Conservation (phyloP, 2,113 vertebrate species). For the Elephantulus edwardii region DNA sequence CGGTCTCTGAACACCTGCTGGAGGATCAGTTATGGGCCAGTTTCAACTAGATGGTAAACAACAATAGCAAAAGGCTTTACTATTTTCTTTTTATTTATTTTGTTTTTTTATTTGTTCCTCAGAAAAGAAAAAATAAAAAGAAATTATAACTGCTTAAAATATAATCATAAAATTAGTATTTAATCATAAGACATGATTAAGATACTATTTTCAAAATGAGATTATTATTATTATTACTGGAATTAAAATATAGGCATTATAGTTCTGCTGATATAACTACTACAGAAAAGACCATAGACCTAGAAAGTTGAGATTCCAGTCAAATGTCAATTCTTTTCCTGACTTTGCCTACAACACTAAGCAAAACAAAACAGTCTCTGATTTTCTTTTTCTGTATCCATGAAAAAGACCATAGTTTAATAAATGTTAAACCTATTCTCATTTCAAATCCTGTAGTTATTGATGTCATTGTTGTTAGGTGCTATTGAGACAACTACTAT, state of each 20-base stretch:
- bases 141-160: no score
- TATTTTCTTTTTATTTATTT: no score
- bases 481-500: no score
- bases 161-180: no score
- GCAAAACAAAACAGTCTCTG: not conserved
- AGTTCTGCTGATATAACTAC: not conserved
- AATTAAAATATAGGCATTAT: no score
- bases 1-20: no score
- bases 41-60: no score
- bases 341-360: not conserved
- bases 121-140: no score
- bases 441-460: not conserved
- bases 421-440: not conserved
- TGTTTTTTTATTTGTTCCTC: no score
- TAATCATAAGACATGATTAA: not conserved
- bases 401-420: not conserved
- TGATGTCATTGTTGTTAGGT: not conserved
- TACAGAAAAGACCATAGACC: not conserved
- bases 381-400: not conserved
- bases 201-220: not conserved
- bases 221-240: no score
- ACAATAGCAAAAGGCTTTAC: no score
- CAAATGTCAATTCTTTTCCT: not conserved
- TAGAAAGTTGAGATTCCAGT: not conserved
- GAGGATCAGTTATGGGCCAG: no score